phyloP scores from a whole-genome alignment of 2,797 vertebrate genomes.

The Pagetopsis macropterus region DNA sequence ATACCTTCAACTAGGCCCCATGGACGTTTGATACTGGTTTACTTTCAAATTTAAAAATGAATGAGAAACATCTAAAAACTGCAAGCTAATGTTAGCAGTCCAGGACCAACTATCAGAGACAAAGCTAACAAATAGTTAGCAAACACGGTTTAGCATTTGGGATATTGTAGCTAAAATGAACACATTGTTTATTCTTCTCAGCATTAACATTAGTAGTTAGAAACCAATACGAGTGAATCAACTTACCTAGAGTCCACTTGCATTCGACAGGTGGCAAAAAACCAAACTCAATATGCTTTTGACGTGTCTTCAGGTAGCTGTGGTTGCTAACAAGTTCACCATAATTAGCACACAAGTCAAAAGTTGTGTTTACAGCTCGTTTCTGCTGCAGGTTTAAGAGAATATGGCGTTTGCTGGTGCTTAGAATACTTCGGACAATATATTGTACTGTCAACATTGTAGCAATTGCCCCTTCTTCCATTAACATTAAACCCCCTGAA shows the following conservation, averaged over 20 bases:
- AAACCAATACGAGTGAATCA: not conserved
- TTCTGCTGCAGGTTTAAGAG: not conserved
- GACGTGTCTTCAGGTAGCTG: not conserved
- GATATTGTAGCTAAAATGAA: not conserved
- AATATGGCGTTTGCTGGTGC: too few species aligned
- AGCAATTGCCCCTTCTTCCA: not conserved
- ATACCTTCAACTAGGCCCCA: too few species aligned
- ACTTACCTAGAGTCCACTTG: not conserved
- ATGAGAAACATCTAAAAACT: too few species aligned
- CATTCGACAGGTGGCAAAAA: not conserved
- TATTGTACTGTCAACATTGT: not conserved
- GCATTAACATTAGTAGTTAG: too few species aligned
- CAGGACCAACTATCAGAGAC: not conserved
- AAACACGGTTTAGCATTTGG: not conserved
- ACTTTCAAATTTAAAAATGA: not conserved
- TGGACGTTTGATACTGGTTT: not conserved
- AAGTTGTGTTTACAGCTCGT: not conserved
- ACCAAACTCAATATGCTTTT: not conserved
- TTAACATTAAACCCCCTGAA: not conserved
- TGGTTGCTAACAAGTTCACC: not conserved
- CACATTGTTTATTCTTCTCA: not conserved
- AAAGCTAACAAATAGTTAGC: not conserved
- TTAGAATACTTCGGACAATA: not conserved
- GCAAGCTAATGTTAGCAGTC: not conserved
- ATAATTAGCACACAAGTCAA: not conserved